These are phyloP conservation scores for Malurus cyaneus DNA, from an alignment of 2,113 vertebrate genomes.

Conservation along the genomic window DNA sequence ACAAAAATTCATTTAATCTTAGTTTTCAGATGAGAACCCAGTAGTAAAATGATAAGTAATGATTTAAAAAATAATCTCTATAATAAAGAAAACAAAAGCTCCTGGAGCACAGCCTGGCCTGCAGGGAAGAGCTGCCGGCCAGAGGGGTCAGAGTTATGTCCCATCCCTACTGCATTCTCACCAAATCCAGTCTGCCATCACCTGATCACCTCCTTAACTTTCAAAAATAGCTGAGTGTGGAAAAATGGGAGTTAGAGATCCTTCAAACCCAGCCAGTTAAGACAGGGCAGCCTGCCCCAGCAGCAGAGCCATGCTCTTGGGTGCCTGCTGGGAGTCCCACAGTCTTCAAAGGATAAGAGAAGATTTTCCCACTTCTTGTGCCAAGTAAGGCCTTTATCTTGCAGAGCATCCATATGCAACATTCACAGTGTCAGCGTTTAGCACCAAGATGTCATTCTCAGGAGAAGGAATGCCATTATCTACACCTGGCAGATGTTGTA, in stretches of 20 bases:
- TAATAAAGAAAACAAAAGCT: not conserved
- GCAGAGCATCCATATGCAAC: not conserved
- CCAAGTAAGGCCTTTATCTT: not conserved
- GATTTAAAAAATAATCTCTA: not conserved
- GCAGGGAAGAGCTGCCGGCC: not conserved
- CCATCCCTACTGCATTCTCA: not conserved
- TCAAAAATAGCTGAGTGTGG: not conserved
- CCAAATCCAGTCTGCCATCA: not conserved
- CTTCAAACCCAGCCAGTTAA: not conserved
- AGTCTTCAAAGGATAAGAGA: not conserved
- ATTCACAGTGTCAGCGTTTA: not conserved
- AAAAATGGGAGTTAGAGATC: not conserved
- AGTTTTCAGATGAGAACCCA: not conserved
- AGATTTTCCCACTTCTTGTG: not conserved
- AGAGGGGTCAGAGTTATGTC: not conserved
- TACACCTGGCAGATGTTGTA: conserved; percentile 85
- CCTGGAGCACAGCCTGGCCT: not conserved
- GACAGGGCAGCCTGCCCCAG: not conserved
- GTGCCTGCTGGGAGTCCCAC: not conserved
- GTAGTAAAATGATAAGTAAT: not conserved
- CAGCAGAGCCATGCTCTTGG: fast-evolving
- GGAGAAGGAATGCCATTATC: not conserved
- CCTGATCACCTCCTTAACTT: not conserved
- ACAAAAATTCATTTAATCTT: not conserved
- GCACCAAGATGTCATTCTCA: not conserved